Percentiles rank a stretch among this genome's conserved stretches.
Evolutionary conservation across 2,888 invertebrate species (phyloP).

Genomic region (Gisinianus flammeolus): DNA sequence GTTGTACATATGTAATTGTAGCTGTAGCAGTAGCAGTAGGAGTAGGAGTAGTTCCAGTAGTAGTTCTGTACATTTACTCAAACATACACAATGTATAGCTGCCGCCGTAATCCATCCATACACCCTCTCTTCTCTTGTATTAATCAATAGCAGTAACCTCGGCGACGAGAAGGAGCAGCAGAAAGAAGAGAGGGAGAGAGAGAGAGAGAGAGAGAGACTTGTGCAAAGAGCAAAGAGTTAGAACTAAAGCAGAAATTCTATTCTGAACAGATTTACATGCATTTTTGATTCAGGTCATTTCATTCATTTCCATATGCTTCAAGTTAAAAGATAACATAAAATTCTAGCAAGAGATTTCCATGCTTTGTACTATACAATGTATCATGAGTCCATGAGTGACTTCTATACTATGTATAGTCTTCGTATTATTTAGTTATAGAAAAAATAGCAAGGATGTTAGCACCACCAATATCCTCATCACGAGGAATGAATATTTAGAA

Average conservation of each 20-base stretch:
- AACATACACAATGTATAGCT: not conserved
- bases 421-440: too few relatives aligned
- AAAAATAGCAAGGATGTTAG: too few relatives aligned
- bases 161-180: slow-evolving; percentile 15
- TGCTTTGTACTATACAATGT: not conserved
- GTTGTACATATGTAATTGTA: not conserved
- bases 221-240: not conserved
- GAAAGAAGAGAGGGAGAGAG: not conserved
- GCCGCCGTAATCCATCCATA: slow-evolving; percentile 19
- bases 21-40: not conserved
- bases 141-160: slow-evolving; percentile 28
- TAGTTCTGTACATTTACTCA: not conserved
- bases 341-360: not conserved
- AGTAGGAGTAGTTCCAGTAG: not conserved
- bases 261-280: slow-evolving; percentile 14
- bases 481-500: too few relatives aligned
- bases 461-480: too few relatives aligned
- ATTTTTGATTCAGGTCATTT: slow-evolving; percentile 37
- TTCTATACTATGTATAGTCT: not conserved
- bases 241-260: not conserved
- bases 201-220: not conserved
- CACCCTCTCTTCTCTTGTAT: not conserved
- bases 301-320: slow-evolving; percentile 26
- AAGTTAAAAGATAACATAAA: slow-evolving; percentile 4
- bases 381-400: not conserved